Evolutionary conservation across 2,113 vertebrate genomes (phyloP).

Genomic region (Clarias macrocephalus): DNA sequence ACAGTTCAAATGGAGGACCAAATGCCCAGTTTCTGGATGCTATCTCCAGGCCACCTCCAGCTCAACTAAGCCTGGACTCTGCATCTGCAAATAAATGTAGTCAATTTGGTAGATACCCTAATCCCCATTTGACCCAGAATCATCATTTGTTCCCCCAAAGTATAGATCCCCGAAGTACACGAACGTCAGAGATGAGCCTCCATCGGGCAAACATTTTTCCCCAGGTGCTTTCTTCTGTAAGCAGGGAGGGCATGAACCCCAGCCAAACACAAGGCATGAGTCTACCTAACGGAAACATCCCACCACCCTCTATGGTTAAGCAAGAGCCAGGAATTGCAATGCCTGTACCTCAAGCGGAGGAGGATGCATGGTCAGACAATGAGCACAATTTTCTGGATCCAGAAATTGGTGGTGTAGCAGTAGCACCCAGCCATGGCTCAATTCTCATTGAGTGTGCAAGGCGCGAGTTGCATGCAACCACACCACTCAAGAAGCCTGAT

Average conservation of each 20-base stretch:
- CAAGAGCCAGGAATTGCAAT: constrained; percentile 61
- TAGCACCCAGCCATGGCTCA: constrained; percentile 93
- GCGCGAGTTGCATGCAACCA: constrained; percentile 94
- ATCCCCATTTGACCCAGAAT: constrained; percentile 72
- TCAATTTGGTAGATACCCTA: constrained; percentile 76
- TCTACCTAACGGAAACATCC: constrained; percentile 66
- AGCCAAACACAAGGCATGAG: constrained; percentile 67
- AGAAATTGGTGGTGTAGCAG: constrained; percentile 94
- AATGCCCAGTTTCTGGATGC: constrained; percentile 79
- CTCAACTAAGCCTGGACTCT: constrained; percentile 72
- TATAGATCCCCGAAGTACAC: constrained; percentile 78
- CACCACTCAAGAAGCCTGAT: constrained; percentile 88
- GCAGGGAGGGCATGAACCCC: constrained; percentile 71
- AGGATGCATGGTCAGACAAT: constrained; percentile 94
- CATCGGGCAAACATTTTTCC: constrained; percentile 71
- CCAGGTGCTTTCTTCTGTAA: constrained; percentile 75
- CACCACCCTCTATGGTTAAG: constrained; percentile 66
- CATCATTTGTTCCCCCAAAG: constrained; percentile 71
- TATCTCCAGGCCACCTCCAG: constrained; percentile 73
- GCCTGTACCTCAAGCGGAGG: constrained; percentile 70
- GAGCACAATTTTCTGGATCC: constrained; percentile 96
- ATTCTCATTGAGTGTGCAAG: constrained; percentile 98
- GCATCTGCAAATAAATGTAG: constrained; percentile 73
- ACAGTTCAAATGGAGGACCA: constrained; percentile 68
- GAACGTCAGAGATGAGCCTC: constrained; percentile 76